Percentiles rank a stretch among this genome's conserved stretches.
phyloP scores from a whole-genome alignment of 1,140 invertebrate genomes.

The Gonatopus flavifemur region DNA sequence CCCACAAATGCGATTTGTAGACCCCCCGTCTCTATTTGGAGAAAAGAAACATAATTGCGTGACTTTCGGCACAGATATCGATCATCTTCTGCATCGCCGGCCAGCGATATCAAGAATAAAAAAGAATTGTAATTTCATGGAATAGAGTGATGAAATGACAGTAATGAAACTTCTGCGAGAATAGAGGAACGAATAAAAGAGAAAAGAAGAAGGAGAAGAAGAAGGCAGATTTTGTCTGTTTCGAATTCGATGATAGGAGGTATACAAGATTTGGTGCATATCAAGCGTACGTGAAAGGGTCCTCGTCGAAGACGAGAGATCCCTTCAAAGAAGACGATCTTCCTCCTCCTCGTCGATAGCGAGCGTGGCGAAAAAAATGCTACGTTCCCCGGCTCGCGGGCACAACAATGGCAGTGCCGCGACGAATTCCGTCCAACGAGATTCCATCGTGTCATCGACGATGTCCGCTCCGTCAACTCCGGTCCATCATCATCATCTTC shows the following conservation, averaged over 20 bases:
- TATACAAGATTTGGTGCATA: conserved; percentile 43
- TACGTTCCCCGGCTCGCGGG: conserved; percentile 49
- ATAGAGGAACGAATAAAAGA: too few species aligned
- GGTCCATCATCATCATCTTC: conserved; percentile 33
- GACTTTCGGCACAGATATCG: too few species aligned
- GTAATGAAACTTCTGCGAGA: too few species aligned
- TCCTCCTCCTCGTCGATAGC: conserved; percentile 27
- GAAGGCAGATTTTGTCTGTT: background rate
- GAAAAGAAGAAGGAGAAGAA: background rate
- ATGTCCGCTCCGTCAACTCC: conserved; percentile 50
- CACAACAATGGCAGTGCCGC: conserved; percentile 30
- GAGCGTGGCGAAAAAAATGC: conserved; percentile 32
- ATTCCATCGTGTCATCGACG: conserved; percentile 37
- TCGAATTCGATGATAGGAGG: conserved; percentile 30
- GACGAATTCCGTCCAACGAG: conserved; percentile 1
- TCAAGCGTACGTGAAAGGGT: conserved; percentile 37
- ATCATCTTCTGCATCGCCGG: too few species aligned
- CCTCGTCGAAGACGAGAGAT: conserved; percentile 31
- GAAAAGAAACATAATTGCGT: too few species aligned
- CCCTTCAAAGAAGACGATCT: conserved; percentile 30
- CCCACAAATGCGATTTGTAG: too few species aligned
- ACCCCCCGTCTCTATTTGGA: too few species aligned
- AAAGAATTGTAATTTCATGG: too few species aligned
- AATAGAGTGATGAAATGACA: too few species aligned
- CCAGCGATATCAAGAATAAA: too few species aligned